A percentile compares a stretch with the other conserved stretches of the same genome.
Conservation (phyloP, 2,888 invertebrate species). For the Stenurella melanura region DNA sequence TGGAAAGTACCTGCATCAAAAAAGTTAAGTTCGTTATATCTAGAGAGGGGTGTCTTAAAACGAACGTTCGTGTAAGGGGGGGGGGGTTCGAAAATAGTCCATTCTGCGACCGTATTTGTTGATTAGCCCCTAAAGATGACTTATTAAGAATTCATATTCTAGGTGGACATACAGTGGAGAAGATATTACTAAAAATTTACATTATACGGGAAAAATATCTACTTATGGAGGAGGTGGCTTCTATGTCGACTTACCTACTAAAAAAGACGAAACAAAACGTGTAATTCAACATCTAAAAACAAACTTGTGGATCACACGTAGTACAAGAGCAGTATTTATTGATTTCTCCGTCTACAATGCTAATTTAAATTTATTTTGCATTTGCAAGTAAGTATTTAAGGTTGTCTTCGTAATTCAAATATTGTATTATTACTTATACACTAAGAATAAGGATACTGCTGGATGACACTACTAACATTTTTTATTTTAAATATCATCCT, state of each 20-base stretch:
- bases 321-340: constrained; percentile 80
- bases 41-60: too few relatives aligned
- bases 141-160: constrained; percentile 45
- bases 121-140: too few relatives aligned
- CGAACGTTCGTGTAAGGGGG: too few relatives aligned
- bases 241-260: constrained; percentile 74
- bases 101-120: too few relatives aligned
- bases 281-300: constrained; percentile 75
- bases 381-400: constrained; percentile 61
- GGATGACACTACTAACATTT: too few relatives aligned
- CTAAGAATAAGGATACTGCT: too few relatives aligned
- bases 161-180: constrained; percentile 73
- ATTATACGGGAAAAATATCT: constrained; percentile 74
- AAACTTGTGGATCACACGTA: constrained; percentile 80
- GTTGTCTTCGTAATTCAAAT: too few relatives aligned
- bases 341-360: constrained; percentile 85
- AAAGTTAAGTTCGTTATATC: too few relatives aligned
- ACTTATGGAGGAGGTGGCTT: constrained; percentile 78
- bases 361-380: constrained; percentile 77
- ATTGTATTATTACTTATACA: too few relatives aligned
- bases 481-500: too few relatives aligned
- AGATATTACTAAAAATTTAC: constrained; percentile 69
- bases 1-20: too few relatives aligned
- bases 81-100: too few relatives aligned
- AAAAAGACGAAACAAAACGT: constrained; percentile 70